Base-by-base conservation (phyloP, 2,888 invertebrate species). In the Oligia latruncula region DNA sequence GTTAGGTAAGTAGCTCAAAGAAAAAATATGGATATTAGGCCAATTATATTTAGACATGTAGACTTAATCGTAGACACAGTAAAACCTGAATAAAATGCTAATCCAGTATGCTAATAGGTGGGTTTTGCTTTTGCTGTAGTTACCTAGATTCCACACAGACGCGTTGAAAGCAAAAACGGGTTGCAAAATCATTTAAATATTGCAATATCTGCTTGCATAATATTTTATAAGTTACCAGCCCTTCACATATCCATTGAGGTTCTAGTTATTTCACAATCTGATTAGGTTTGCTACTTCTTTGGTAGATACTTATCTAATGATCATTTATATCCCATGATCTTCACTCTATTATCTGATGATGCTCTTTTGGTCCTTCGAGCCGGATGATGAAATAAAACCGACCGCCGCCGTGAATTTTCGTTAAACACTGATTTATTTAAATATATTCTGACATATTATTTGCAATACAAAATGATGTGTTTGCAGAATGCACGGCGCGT, bases 181-280 rank as follows among this genome's bases (percentile, higher is more conserved):
- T 83, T 83, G 52, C 80, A 55, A 72, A 55, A 84, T 78, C 62
- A 64, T 71, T 83, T 65, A 15, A 46, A 65, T 68, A 40, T 70
- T 73, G 40, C 79, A 58, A 67, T 49, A 65, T 4, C 4, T 68
- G 17, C 52, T 15, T 68, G n/a, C 46, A 70, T 62, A 49, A 68
- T 40, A 74, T 78, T 78, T 78, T 58, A 52, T 64, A 74, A 60
- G 29, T n/a, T n/a, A 40, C 49, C 0, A 64, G 46, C 72, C 74
- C 55, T 74, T 74, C 8, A 43, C 66, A 23, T 71, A 67, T 64
- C 2, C 1, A 35, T 11, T 68, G 17, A 58, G 40, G 1, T 62
- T 23, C 13, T 55, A 68, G 35, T 67, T 67, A 66, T 52, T 72
- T 81, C 29, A 35, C 15, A 29, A n/a, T 60, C 9, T 67, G 0